Evolutionary conservation across 2,797 vertebrate genomes (phyloP).

Genomic region (Fundulus diaphanus): DNA sequence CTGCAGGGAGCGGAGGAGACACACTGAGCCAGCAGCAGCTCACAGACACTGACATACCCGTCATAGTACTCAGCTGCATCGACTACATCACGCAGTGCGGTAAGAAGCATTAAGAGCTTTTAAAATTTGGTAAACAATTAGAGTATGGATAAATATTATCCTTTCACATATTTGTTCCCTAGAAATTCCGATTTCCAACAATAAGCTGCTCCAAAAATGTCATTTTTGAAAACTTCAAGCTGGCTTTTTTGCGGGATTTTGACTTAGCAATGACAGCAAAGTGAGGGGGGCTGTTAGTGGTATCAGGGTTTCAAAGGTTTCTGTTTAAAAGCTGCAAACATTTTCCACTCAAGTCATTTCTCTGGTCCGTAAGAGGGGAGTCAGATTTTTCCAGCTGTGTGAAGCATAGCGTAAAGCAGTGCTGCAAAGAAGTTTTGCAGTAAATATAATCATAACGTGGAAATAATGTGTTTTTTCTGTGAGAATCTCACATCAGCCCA

Average conservation of each 20-base stretch:
- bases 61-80: slow-evolving; percentile 92
- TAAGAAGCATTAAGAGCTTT: slow-evolving; percentile 59
- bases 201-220: not conserved
- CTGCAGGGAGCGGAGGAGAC: slow-evolving; percentile 88
- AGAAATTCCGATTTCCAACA: not conserved
- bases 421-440: not conserved
- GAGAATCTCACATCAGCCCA: not conserved
- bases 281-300: not conserved
- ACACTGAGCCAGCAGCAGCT: slow-evolving; percentile 93
- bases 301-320: not conserved
- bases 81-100: slow-evolving; percentile 92
- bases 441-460: not conserved
- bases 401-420: not conserved
- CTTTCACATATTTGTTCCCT: not conserved
- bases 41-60: slow-evolving; percentile 88
- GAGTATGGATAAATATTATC: not conserved
- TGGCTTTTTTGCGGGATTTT: not conserved
- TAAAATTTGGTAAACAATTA: not conserved
- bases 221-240: not conserved
- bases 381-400: not conserved
- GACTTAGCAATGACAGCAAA: not conserved
- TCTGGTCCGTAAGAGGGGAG: not conserved
- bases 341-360: not conserved
- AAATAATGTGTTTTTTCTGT: not conserved
- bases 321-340: not conserved